These are phyloP conservation scores for Ectemnius cavifrons DNA, from an alignment of 2,888 invertebrate species.

Conservation along the genomic window DNA sequence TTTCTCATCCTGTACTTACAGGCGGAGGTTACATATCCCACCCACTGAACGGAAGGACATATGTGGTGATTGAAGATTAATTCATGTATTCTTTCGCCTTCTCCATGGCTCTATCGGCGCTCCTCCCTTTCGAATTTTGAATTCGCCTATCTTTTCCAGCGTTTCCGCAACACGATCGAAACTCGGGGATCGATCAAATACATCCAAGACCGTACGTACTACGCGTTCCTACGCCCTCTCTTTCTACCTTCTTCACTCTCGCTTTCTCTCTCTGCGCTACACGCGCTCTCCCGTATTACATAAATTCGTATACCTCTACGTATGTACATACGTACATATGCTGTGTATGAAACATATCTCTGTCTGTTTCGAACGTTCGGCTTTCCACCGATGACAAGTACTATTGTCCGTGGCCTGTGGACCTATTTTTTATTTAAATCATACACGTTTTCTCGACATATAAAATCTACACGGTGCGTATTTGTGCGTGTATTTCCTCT, in stretches of 20 bases:
- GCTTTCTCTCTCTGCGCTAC: not conserved
- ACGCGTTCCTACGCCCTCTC: slow-evolving; percentile 4
- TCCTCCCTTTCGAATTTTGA: slow-evolving; percentile 1
- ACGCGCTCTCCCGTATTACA: slow-evolving; percentile 2
- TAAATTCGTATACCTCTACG: not conserved
- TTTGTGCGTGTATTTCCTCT: no score
- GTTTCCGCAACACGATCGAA: slow-evolving; percentile 1
- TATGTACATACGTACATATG: not conserved
- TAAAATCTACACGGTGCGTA: no score
- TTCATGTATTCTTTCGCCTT: slow-evolving; percentile 9
- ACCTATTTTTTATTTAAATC: no score
- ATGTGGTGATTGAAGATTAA: slow-evolving; percentile 26
- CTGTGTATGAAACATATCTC: not conserved
- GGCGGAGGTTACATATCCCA: slow-evolving; percentile 53
- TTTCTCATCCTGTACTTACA: slow-evolving; percentile 48
- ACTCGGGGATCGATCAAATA: slow-evolving; percentile 4
- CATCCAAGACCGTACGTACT: slow-evolving; percentile 4
- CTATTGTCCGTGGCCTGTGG: no score
- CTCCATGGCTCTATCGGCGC: not conserved
- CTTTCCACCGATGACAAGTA: no score
- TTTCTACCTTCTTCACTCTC: slow-evolving; percentile 2
- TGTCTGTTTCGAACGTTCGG: no score
- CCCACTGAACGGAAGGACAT: slow-evolving; percentile 39
- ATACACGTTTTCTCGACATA: no score
- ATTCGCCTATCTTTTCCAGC: slow-evolving; percentile 1